Percentiles rank a stretch among this genome's conserved stretches.
Evolutionary conservation across 2,113 vertebrate genomes (phyloP).

Genomic region (Illadopsis cleaveri): DNA sequence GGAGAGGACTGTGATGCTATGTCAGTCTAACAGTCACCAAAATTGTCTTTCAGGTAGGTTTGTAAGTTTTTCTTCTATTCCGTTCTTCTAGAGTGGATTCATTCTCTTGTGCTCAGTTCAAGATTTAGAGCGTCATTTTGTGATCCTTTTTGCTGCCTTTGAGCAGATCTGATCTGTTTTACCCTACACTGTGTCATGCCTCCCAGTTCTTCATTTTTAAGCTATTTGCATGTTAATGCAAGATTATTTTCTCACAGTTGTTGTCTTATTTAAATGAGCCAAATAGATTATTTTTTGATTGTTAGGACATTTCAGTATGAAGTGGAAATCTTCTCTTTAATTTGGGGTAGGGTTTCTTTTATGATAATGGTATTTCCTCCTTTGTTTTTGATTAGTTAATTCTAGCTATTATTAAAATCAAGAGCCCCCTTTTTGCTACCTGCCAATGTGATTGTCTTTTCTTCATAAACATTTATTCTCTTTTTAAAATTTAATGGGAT

Average conservation of each 20-base stretch:
- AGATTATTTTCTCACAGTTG: background rate
- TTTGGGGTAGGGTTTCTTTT: background rate
- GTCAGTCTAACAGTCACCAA: background rate
- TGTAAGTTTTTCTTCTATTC: background rate
- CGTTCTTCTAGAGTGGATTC: background rate
- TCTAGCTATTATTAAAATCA: background rate
- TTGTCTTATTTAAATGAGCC: background rate
- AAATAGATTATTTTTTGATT: background rate
- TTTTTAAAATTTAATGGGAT: background rate
- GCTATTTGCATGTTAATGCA: background rate
- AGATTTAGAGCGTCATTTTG: background rate
- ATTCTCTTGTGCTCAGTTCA: background rate
- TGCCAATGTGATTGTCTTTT: background rate
- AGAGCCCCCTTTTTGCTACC: background rate
- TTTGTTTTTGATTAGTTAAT: background rate
- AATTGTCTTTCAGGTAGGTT: background rate
- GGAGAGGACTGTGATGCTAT: background rate
- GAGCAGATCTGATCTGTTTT: background rate
- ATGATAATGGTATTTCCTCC: background rate
- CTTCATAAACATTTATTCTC: background rate
- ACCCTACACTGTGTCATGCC: background rate
- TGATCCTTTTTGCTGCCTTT: background rate
- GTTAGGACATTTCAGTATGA: background rate
- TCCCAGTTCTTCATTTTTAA: background rate
- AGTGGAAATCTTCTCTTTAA: background rate